phyloP scores from a whole-genome alignment of 92 coral and sea anemone species.

The Micromussa lordhowensis region DNA sequence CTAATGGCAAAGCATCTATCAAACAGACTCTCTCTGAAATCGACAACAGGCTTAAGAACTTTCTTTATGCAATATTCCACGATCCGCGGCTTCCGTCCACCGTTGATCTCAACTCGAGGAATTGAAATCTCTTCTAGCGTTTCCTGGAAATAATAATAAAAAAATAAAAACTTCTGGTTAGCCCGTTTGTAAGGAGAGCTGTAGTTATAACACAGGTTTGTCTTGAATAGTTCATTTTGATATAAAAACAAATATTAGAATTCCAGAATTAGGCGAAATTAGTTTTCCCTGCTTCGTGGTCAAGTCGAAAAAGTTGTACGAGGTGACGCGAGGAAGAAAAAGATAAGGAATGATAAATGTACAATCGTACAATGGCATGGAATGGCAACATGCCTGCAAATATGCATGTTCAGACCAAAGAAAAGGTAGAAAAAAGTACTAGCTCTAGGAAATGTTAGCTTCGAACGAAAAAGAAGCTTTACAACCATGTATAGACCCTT shows the following conservation, averaged over 20 bases:
- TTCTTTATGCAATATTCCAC: conserved; percentile 89
- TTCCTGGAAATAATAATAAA: conserved; percentile 66
- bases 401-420: too few species aligned
- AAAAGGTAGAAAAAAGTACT: too few species aligned
- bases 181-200: neutral
- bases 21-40: conserved; percentile 91
- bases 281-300: neutral
- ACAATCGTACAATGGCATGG: too few species aligned
- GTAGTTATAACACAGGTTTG: neutral
- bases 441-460: too few species aligned
- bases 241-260: neutral
- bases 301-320: too few species aligned
- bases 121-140: conserved; percentile 89
- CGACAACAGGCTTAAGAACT: conserved; percentile 87
- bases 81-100: conserved; percentile 96
- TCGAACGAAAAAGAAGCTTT: too few species aligned
- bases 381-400: too few species aligned
- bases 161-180: neutral
- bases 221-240: neutral
- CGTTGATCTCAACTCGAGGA: conserved; percentile 91
- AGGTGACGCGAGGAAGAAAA: too few species aligned
- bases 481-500: too few species aligned
- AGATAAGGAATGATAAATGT: too few species aligned
- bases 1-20: conserved; percentile 92
- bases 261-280: neutral